Evolutionary conservation across 92 coral and sea anemone genomes (phyloP).

Genomic region (Pocillopora meandrina): DNA sequence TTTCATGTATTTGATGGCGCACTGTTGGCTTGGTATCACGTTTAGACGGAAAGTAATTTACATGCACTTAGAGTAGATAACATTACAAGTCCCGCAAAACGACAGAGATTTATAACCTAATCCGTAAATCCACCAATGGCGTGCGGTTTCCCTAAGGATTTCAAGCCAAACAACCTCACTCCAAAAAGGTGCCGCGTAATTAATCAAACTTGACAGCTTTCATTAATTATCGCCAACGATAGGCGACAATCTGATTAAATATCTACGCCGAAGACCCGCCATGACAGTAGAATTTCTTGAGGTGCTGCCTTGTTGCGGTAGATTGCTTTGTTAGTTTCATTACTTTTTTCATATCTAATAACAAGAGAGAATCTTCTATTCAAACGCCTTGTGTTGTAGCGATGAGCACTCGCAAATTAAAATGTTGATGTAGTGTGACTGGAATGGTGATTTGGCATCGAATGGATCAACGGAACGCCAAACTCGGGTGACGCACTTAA

Average conservation of each 20-base stretch:
- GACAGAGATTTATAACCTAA: slow-evolving; percentile 1
- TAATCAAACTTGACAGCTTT: slow-evolving; percentile 22
- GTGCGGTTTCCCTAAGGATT: slow-evolving; percentile 6
- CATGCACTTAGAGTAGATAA: not conserved
- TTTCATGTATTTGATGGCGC: not conserved
- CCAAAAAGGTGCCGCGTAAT: slow-evolving; percentile 11
- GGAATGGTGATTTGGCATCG: not conserved
- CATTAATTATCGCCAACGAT: slow-evolving; percentile 21
- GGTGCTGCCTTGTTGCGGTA: not conserved
- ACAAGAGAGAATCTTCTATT: too few species aligned
- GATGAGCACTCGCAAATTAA: too few species aligned
- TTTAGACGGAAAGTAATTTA: not conserved
- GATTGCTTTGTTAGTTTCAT: not conserved
- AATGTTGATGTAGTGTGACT: not conserved
- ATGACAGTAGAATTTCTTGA: not conserved
- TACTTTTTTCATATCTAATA: not conserved
- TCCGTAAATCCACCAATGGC: slow-evolving; percentile 41
- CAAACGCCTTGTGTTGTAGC: too few species aligned
- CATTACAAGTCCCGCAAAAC: not conserved
- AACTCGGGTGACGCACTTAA: not conserved
- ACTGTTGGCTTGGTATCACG: not conserved
- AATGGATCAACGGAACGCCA: not conserved
- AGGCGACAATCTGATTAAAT: slow-evolving; percentile 42
- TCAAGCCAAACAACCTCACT: slow-evolving; percentile 1
- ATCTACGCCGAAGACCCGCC: slow-evolving; percentile 10